Evolutionary conservation across 1,140 invertebrate species (phyloP).

Genomic region (Calephelis virginiensis): DNA sequence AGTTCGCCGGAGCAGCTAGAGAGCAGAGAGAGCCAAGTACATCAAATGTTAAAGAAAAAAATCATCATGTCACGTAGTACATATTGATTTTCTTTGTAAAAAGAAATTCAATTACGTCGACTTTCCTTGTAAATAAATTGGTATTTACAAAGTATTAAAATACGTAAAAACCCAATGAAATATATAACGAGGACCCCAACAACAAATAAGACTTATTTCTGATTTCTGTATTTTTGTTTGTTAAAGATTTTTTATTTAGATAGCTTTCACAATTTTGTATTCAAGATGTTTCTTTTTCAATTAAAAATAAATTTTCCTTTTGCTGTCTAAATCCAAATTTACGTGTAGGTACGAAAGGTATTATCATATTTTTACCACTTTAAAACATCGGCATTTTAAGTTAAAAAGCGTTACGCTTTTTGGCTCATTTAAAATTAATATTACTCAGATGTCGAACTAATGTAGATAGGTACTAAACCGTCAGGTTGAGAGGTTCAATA

Average conservation of each 20-base stretch:
- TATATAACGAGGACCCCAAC: background rate
- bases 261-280: background rate
- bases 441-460: no score
- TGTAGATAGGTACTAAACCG: no score
- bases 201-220: slow-evolving; percentile 4
- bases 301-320: no score
- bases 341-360: no score
- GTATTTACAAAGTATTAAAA: slow-evolving; percentile 7
- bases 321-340: no score
- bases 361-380: no score
- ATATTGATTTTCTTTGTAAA: slow-evolving; percentile 1
- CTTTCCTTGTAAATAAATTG: slow-evolving; percentile 12
- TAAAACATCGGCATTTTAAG: no score
- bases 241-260: background rate
- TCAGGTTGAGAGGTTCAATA: slow-evolving; percentile 38
- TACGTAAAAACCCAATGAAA: slow-evolving; percentile 5
- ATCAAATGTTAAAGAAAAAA: background rate
- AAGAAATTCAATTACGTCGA: slow-evolving; percentile 2
- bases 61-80: background rate
- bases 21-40: no score
- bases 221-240: background rate
- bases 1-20: no score
- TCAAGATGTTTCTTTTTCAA: no score
- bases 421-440: no score
- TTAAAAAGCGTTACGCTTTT: no score